Conservation (phyloP, 2,113 vertebrate genomes). For the Halcyon malimbica region DNA sequence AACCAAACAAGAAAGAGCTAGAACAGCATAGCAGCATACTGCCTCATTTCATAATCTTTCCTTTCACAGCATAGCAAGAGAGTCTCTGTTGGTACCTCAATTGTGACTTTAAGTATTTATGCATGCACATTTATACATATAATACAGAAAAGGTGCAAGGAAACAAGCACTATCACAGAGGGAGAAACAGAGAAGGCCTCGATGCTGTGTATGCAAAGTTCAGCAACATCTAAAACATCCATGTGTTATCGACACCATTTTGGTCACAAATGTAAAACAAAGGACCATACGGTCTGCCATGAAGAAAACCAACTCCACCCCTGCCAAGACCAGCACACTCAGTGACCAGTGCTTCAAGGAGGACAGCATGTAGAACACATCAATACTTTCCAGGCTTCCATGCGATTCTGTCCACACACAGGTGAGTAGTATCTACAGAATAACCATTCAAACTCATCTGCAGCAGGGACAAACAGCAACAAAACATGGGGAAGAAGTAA, state of each 20-base stretch:
- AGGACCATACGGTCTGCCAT: rapidly evolving
- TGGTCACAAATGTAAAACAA: background rate
- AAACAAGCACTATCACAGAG: background rate
- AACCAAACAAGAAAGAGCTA: too few relatives aligned
- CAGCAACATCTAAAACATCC: background rate
- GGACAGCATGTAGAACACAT: background rate
- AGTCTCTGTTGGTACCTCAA: background rate
- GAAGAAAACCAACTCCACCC: background rate
- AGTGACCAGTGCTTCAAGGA: background rate
- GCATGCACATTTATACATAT: background rate
- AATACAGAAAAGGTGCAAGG: background rate
- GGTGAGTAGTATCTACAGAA: background rate
- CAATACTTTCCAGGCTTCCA: background rate
- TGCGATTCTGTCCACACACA: background rate
- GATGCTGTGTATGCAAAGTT: background rate
- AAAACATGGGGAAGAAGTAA: background rate
- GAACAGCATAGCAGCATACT: background rate
- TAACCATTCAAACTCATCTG: background rate
- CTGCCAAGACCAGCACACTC: background rate
- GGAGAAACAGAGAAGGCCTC: background rate
- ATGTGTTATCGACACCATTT: background rate
- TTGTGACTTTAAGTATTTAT: background rate
- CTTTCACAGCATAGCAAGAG: background rate
- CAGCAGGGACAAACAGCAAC: background rate
- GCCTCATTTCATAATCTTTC: background rate